phyloP scores from a whole-genome alignment of 2,888 invertebrate genomes.

The Yponomeuta plumbellus region DNA sequence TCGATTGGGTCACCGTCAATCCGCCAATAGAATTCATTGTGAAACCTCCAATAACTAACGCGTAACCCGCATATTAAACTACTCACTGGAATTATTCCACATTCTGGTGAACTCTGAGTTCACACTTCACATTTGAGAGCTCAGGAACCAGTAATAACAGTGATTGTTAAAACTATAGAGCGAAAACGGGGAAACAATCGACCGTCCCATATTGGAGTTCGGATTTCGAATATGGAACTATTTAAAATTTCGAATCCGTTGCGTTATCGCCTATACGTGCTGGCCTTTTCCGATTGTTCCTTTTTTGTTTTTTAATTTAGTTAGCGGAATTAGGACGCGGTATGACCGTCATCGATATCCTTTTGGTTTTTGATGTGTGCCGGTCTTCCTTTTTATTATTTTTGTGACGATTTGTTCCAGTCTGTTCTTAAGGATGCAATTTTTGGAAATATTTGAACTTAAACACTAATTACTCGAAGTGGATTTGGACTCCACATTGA shows the following conservation, averaged over 20 bases:
- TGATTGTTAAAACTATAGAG: slow-evolving; percentile 27
- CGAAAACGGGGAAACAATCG: slow-evolving; percentile 74
- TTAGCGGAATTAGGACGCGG: slow-evolving; percentile 31
- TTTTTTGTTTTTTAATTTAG: slow-evolving; percentile 40
- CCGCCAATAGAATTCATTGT: slow-evolving; percentile 59
- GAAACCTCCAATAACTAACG: slow-evolving; percentile 62
- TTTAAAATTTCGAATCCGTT: slow-evolving; percentile 76
- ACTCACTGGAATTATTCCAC: not conserved
- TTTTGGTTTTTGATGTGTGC: slow-evolving; percentile 18
- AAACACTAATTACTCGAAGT: too few species aligned
- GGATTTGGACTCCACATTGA: too few species aligned
- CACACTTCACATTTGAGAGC: not conserved
- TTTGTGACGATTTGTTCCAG: slow-evolving; percentile 22
- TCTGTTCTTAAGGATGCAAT: not conserved
- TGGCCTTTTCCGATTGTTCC: slow-evolving; percentile 68
- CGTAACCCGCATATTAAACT: slow-evolving; percentile 73
- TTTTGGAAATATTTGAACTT: too few species aligned
- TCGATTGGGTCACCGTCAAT: slow-evolving; percentile 32
- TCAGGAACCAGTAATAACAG: not conserved
- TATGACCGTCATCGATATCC: slow-evolving; percentile 28
- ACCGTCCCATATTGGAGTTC: slow-evolving; percentile 69
- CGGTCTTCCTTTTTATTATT: slow-evolving; percentile 9
- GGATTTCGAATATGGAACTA: slow-evolving; percentile 71
- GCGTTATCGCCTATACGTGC: slow-evolving; percentile 71
- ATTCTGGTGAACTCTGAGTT: not conserved